phyloP scores from a whole-genome alignment of 1,140 invertebrate genomes.

The Orius laevigatus region DNA sequence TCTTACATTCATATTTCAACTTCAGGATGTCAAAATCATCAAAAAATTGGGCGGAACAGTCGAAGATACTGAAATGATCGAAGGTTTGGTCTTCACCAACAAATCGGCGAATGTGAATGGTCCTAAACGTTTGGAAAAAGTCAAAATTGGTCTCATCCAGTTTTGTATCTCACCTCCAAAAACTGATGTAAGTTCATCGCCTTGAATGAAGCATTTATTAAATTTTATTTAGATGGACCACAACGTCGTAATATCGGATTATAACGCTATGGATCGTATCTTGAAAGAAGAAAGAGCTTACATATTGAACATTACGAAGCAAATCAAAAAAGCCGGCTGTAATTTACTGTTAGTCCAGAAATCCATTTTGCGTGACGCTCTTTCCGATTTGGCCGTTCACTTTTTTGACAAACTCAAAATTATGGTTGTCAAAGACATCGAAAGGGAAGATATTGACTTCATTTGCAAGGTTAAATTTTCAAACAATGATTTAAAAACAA shows the following conservation, averaged over 20 bases:
- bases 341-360: slow-evolving; percentile 97
- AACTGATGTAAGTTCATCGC: slow-evolving; percentile 71
- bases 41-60: slow-evolving; percentile 93
- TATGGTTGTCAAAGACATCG: slow-evolving; percentile 95
- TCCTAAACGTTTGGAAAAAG: slow-evolving; percentile 87
- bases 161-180: slow-evolving; percentile 99
- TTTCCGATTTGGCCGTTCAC: slow-evolving; percentile 92
- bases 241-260: slow-evolving; percentile 94
- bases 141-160: slow-evolving; percentile 97
- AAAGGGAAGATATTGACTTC: slow-evolving; percentile 95
- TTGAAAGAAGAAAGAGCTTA: slow-evolving; percentile 96
- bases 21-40: slow-evolving; percentile 81
- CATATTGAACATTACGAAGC: slow-evolving; percentile 96
- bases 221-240: slow-evolving; percentile 80
- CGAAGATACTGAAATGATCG: slow-evolving; percentile 92
- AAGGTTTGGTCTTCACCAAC: slow-evolving; percentile 88
- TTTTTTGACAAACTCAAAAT: slow-evolving; percentile 99
- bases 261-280: slow-evolving; percentile 96
- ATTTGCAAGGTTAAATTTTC: slow-evolving; percentile 58
- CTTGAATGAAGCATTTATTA: too few relatives aligned
- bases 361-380: slow-evolving; percentile 93
- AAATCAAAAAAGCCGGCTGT: slow-evolving; percentile 96
- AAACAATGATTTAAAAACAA: neutral
- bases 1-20: slow-evolving; percentile 11
- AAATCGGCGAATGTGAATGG: slow-evolving; percentile 79